A percentile compares a stretch with the other conserved stretches of the same genome.
Evolutionary conservation across 2,888 invertebrate genomes (phyloP).

Genomic region (Clistopyga incitator): DNA sequence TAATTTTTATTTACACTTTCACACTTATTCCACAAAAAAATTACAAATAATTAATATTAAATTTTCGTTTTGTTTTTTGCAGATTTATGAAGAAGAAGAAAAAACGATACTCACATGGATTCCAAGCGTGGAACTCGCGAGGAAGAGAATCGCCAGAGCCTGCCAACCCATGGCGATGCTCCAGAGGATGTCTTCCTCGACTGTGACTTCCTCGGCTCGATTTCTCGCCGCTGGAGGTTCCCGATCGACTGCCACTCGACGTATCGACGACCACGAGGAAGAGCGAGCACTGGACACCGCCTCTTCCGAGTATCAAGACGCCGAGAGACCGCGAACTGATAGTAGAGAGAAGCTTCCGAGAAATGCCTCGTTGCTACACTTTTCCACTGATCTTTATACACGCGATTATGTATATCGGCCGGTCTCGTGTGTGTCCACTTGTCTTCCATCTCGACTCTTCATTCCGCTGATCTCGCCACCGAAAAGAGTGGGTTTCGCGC

Average conservation of each 20-base stretch:
- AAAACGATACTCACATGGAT: conserved; percentile 75
- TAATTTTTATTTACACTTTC: neutral
- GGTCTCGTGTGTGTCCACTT: conserved; percentile 10
- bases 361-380: conserved; percentile 57
- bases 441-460: conserved; percentile 40
- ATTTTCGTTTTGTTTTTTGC: neutral
- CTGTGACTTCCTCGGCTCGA: conserved; percentile 63
- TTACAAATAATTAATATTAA: conserved; percentile 8
- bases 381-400: conserved; percentile 57
- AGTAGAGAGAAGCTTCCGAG: conserved; percentile 56
- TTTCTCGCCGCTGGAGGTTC: conserved; percentile 38
- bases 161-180: conserved; percentile 74
- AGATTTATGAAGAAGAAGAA: neutral
- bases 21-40: neutral
- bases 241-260: conserved; percentile 52
- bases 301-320: conserved; percentile 26
- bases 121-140: conserved; percentile 69
- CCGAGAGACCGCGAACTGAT: conserved; percentile 53
- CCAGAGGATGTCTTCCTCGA: conserved; percentile 73
- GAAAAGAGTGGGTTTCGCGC: conserved; percentile 37
- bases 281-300: conserved; percentile 36
- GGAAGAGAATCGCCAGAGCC: conserved; percentile 70
- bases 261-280: conserved; percentile 14
- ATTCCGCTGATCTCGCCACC: conserved; percentile 41
- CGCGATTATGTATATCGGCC: conserved; percentile 21